Percentiles rank a stretch among this genome's conserved stretches.
These are phyloP conservation scores for Acropternis orthonyx DNA, from an alignment of 2,797 vertebrate genomes.

Conservation along the genomic window DNA sequence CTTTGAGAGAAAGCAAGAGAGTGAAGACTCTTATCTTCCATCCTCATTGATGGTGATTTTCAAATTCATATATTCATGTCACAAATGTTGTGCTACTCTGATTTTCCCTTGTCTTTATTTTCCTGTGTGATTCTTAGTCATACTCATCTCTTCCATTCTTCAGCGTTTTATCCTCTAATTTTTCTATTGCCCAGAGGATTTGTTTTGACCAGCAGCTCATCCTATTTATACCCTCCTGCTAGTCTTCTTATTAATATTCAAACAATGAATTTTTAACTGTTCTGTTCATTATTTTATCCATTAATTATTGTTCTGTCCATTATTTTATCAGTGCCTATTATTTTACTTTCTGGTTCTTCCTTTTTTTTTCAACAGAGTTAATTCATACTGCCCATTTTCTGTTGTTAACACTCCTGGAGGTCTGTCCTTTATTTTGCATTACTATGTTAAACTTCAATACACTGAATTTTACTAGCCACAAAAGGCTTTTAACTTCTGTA, in stretches of 20 bases:
- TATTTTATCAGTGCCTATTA: background rate
- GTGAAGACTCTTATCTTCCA: background rate
- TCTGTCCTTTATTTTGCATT: background rate
- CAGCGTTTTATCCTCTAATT: background rate
- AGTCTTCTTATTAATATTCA: background rate
- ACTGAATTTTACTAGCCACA: background rate
- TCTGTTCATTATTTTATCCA: background rate
- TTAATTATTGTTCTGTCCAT: background rate
- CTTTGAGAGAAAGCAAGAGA: background rate
- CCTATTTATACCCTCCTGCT: fast-evolving
- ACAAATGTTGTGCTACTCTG: background rate
- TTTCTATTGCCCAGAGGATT: background rate
- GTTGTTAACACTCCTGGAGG: background rate
- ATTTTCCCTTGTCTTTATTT: background rate
- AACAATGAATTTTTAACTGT: background rate
- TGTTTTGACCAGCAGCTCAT: background rate
- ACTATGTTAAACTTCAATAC: background rate
- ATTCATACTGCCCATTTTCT: background rate
- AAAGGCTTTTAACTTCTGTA: background rate
- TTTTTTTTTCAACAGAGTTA: background rate
- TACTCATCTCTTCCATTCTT: background rate
- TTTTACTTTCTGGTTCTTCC: background rate
- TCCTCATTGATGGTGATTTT: background rate
- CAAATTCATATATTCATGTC: background rate
- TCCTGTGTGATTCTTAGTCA: background rate